Evolutionary conservation across 2,888 invertebrate genomes (phyloP), one percentile per base, ranked within the genome.

Genomic region (Syrphus vitripennis): DNA sequence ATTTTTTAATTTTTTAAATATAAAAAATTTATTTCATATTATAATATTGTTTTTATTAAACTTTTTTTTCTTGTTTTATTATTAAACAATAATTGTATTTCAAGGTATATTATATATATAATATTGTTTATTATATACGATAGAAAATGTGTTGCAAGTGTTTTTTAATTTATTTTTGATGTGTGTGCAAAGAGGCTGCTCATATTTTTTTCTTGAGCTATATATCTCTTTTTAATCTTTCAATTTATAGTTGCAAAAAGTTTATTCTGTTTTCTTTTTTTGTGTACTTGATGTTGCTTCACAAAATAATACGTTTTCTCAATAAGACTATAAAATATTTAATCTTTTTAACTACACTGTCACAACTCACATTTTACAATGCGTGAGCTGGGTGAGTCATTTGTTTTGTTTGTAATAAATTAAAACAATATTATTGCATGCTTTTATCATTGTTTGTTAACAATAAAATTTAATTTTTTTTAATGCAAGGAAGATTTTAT

Each of bases 11-110:
- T 76, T 83, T 83, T 75, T 83, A 65, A 75, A 79, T 75, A 83
- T 79, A 83, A 79, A 83, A n/a, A 83, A 83, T 79, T 65, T 83
- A 79, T 83, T 79, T 75, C 79, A 70, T 75, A 79, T 59, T 74
- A 77, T 83, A 57, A 31, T 34, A 57, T 63, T 31, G 31, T 59
- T 69, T 79, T 74, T 69, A 55, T 63, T 74, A 70, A 83, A 29
- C 29, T 40, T 75, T 78, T 57, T 55, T 31, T 57, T 45, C 72
- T 75, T 70, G 63, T 53, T 71, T 74, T 79, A 75, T 83, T 83
- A 71, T 83, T 79, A 74, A 78, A 83, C 74, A 83, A 83, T 83
- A 83, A 83, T 75, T 74, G 40, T 83, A 70, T 70, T 79, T 83
- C 79, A 75, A 83, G 78, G 78, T 83, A 78, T 57, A 65, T 75